Evolutionary conservation across 2,797 vertebrate genomes (phyloP), one percentile per base, ranked within the genome.

Genomic region (Merluccius polli): DNA sequence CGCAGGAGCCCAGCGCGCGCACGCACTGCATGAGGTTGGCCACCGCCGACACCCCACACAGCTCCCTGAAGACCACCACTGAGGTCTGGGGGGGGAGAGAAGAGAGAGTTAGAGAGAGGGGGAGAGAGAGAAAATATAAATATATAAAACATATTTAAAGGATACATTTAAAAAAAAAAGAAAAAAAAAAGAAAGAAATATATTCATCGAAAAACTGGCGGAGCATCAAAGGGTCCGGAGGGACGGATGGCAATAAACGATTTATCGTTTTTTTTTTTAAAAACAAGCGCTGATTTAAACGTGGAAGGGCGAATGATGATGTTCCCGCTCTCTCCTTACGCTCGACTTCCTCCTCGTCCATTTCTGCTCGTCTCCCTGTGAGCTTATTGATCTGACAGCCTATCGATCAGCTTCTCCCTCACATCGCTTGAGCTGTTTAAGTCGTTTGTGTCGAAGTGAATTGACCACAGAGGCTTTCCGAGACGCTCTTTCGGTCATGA

Each of bases 11-110:
- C 85, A 97, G 92, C 0, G 96, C 96, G 87, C 98, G 86, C 76
- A 98, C 94, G 77, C 96, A 98, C 91, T 98, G 97, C 95, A 96
- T 97, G 87, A 98, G 95, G 89, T 97, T 98, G 79, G 97, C 95
- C 90, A 96, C 96, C 1, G 95, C 95, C 1, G 96, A 96, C 72
- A 97, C 95, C 67, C 97, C 97, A 44, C 97, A 98, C 77, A 98
- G 90, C 88, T 98, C 97, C 91, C 96, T 95, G 92, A 98, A 98
- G 71, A 95, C 93, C 70, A 92, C 95, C 73, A 98, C 94, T 0
- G 96, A 94, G 83, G 95, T 96, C 97, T 98, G 80, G 76, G 16
- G 29, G 8, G 79, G 6, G 11, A 52, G 1, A 33, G 4, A 80
- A 3, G 41, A 0, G n/a, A n/a, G n/a, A n/a, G n/a, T n/a, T n/a